A percentile compares a stretch with the other conserved stretches of the same genome.
Conservation (phyloP, 1,140 invertebrate genomes). For the Lutraria rhynchaena region DNA sequence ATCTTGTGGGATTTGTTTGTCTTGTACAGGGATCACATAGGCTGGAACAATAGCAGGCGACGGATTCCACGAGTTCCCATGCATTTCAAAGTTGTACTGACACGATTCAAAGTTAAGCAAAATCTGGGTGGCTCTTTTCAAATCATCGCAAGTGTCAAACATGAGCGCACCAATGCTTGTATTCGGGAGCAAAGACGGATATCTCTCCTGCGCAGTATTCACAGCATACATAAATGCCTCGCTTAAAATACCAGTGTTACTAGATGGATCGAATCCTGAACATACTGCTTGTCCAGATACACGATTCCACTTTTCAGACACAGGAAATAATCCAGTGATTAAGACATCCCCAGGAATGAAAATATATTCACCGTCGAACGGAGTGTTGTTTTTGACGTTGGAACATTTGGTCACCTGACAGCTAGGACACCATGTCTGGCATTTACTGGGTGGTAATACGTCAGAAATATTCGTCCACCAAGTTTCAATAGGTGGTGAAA, state of each 20-base stretch:
- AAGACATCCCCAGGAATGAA: slow-evolving; percentile 86
- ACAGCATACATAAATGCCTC: slow-evolving; percentile 73
- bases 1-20: not conserved
- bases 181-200: slow-evolving; percentile 64
- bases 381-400: not conserved
- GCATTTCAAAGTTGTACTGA: slow-evolving; percentile 35
- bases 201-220: slow-evolving; percentile 59
- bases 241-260: slow-evolving; percentile 68
- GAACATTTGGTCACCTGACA: slow-evolving; percentile 49
- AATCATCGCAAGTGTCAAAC: slow-evolving; percentile 71
- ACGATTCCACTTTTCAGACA: slow-evolving; percentile 84
- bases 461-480: not conserved
- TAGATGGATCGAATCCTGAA: slow-evolving; percentile 85
- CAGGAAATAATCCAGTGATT: slow-evolving; percentile 89
- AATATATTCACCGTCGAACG: slow-evolving; percentile 11
- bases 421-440: slow-evolving; percentile 60
- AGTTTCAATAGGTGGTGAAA: not conserved
- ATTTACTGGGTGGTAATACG: slow-evolving; percentile 15
- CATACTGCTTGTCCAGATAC: slow-evolving; percentile 80
- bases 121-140: slow-evolving; percentile 55
- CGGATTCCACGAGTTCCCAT: not conserved
- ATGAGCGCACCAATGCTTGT: slow-evolving; percentile 66
- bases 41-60: slow-evolving; percentile 58
- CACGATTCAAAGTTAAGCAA: slow-evolving; percentile 73
- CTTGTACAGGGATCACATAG: slow-evolving; percentile 56